Evolutionary conservation across 2,797 vertebrate genomes (phyloP).

Genomic region (Chaunax sp.): DNA sequence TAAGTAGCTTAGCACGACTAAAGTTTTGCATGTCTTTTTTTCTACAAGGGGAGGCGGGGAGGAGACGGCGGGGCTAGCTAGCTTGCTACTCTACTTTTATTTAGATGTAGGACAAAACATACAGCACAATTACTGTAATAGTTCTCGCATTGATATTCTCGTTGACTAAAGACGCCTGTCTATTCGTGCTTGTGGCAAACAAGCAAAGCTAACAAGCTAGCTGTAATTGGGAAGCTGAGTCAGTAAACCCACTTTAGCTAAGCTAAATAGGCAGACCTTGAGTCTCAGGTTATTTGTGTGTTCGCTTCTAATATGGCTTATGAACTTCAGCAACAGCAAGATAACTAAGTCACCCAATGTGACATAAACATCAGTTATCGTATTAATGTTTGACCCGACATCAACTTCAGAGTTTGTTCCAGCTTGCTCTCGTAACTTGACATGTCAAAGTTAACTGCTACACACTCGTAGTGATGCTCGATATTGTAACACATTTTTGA

Average conservation of each 20-base stretch:
- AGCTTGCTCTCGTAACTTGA: constrained; percentile 55
- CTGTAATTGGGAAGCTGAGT: constrained; percentile 64
- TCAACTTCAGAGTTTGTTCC: constrained; percentile 30
- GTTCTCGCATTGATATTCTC: not conserved
- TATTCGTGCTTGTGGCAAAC: constrained; percentile 1
- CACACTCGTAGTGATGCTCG: not conserved
- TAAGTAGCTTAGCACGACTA: constrained; percentile 74
- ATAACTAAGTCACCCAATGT: not conserved
- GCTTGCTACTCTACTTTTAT: constrained; percentile 67
- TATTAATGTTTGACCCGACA: not conserved
- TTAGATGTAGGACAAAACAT: constrained; percentile 20
- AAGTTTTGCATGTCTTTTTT: constrained; percentile 82
- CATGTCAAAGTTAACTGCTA: constrained; percentile 44
- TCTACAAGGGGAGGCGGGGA: constrained; percentile 77
- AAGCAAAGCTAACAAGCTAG: constrained; percentile 56
- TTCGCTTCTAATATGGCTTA: not conserved
- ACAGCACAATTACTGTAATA: constrained; percentile 3
- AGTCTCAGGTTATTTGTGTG: constrained; percentile 4
- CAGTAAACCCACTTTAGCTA: constrained; percentile 67
- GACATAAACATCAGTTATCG: too few species aligned
- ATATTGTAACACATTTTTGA: not conserved
- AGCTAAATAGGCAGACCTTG: constrained; percentile 44
- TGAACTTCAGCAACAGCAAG: not conserved
- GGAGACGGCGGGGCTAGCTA: constrained; percentile 74
- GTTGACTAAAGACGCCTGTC: constrained; percentile 31